These are phyloP conservation scores for Novumbra hubbsi DNA, from an alignment of 2,797 vertebrate species.

Conservation along the genomic window DNA sequence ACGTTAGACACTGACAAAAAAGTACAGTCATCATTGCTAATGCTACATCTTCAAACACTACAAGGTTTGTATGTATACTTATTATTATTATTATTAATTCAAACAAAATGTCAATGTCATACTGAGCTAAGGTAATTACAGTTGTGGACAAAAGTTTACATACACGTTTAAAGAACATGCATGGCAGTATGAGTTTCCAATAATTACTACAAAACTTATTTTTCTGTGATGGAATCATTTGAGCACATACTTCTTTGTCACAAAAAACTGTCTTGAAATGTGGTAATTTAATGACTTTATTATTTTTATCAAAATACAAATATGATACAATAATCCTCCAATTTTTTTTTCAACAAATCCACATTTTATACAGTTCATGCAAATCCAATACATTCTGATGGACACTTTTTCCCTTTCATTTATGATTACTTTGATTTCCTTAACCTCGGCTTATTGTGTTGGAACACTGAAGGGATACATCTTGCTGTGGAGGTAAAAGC, in stretches of 20 bases:
- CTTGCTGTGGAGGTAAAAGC: background rate
- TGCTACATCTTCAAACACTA: too few species aligned
- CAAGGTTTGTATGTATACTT: background rate
- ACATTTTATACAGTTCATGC: background rate
- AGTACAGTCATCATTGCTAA: too few species aligned
- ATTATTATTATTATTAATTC: background rate
- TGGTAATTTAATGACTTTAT: too few species aligned
- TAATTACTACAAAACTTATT: too few species aligned
- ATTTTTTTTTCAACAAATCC: background rate
- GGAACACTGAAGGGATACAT: background rate
- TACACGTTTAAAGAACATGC: too few species aligned
- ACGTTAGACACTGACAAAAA: too few species aligned
- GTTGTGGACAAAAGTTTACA: too few species aligned
- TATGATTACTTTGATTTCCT: background rate
- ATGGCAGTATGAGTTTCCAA: too few species aligned
- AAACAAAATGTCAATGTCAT: background rate
- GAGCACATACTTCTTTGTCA: too few species aligned
- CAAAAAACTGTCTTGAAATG: too few species aligned
- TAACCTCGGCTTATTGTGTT: background rate
- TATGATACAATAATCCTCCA: background rate
- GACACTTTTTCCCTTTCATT: background rate
- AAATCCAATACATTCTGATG: background rate
- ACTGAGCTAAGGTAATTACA: background rate
- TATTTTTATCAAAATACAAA: slow-evolving; percentile 3
- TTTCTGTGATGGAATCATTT: too few species aligned